Conservation (phyloP, 2,888 invertebrate genomes). For the Ctena decussata region DNA sequence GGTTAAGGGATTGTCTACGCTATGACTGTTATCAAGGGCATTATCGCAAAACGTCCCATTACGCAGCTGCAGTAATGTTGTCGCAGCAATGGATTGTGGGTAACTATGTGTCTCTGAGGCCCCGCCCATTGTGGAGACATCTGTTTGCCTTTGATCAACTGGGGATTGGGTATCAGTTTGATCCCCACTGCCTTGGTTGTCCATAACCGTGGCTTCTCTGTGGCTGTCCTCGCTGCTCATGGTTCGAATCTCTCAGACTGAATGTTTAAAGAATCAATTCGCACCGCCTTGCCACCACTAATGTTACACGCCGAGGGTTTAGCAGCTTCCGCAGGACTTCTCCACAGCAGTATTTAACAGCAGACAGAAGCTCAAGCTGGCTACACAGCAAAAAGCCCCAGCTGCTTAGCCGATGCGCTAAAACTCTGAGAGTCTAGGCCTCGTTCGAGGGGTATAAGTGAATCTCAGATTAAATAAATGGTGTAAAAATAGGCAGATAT, state of each 20-base stretch:
- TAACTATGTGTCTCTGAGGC: background rate
- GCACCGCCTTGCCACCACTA: background rate
- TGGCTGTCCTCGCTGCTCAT: background rate
- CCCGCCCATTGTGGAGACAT: background rate
- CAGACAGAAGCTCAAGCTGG: too few relatives aligned
- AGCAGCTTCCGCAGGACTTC: too few relatives aligned
- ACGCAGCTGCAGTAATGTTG: background rate
- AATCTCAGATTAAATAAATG: too few relatives aligned
- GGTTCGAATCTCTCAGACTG: conserved; percentile 1
- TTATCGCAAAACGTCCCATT: background rate
- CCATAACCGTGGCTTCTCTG: background rate
- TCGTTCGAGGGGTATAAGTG: too few relatives aligned
- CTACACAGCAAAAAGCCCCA: too few relatives aligned
- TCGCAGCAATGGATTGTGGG: background rate
- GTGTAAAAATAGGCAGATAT: too few relatives aligned
- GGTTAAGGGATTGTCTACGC: too few relatives aligned
- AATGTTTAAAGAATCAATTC: background rate
- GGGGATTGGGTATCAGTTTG: background rate
- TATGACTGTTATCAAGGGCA: background rate
- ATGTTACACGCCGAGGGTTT: too few relatives aligned
- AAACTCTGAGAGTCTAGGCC: too few relatives aligned
- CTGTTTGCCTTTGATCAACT: background rate
- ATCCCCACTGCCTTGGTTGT: background rate
- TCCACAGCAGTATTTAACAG: too few relatives aligned
- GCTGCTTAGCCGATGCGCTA: too few relatives aligned